These are phyloP conservation scores for Sapayoa aenigma DNA, from an alignment of 2,113 vertebrate species.

Conservation along the genomic window DNA sequence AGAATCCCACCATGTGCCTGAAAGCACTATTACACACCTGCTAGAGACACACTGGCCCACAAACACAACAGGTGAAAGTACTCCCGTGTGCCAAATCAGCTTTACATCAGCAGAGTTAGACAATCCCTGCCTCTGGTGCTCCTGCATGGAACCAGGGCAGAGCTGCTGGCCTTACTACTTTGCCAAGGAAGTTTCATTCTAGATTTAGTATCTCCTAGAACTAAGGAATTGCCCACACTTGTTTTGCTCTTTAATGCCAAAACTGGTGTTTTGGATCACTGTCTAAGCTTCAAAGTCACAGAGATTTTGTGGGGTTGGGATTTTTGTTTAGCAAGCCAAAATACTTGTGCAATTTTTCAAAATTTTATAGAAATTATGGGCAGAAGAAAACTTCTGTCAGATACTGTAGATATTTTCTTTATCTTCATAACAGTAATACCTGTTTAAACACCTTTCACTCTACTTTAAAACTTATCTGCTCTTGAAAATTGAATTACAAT, in stretches of 20 bases:
- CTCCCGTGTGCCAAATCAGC: neutral
- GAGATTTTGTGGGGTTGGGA: neutral
- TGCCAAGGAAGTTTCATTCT: neutral
- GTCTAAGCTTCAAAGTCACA: neutral
- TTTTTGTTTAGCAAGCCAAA: neutral
- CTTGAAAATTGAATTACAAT: neutral
- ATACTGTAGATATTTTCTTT: neutral
- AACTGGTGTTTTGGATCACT: neutral
- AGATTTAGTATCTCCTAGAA: neutral
- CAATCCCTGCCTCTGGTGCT: too few relatives aligned
- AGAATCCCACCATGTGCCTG: neutral
- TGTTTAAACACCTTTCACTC: neutral
- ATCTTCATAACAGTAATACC: neutral
- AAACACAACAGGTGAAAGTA: neutral
- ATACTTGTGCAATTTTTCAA: neutral
- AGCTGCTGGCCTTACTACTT: neutral
- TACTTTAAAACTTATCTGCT: neutral
- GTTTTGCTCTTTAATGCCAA: neutral
- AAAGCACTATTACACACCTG: rapidly evolving
- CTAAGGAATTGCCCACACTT: neutral
- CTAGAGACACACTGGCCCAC: neutral
- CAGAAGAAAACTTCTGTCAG: neutral
- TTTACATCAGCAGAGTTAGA: neutral
- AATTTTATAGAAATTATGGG: neutral
- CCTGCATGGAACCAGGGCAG: neutral